Evolutionary conservation across 2,888 invertebrate genomes (phyloP), one percentile per base, ranked within the genome.

Genomic region (Elysia crispata): DNA sequence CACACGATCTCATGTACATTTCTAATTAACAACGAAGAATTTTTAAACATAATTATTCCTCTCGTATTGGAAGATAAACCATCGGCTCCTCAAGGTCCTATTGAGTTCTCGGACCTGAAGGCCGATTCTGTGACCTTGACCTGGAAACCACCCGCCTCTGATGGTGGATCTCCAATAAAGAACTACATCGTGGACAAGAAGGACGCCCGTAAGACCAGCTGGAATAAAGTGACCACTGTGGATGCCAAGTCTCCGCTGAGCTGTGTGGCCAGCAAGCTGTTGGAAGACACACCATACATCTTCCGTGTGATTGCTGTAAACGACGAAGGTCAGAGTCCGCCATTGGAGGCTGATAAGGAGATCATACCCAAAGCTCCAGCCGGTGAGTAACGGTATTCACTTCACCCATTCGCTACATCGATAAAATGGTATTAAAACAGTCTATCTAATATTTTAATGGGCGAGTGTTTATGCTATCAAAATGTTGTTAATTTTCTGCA

Each of bases 241-340:
- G 83, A 84, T 31, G 69, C 83, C 20, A 49, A 83, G 50, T 73
- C 74, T 1, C 41, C 41, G 41, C 74, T 81, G 28, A 81, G 80
- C 20, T 78, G 77, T 82, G 83, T 77, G 49, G 86, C 88, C 3
- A 83, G 75, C 25, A 81, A 95, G 91, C 93, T 97, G 80, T 94
- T 95, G 86, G 95, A 96, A 90, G 95, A 96, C 89, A 94, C 94
- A 33, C 95, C 96, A 88, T 98, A 97, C 90, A 94, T 95, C 93
- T 97, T 97, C 94, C 94, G 97, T 84, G 95, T 98, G 23, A 95
- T 95, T 88, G 97, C 97, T 1, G 95, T 95, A 86, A 98, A 98
- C 92, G 95, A 96, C 11, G 94, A 96, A 81, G 97, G 97, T 72
- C 81, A 86, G 70, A 96, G 97, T 69, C 96, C 96, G 85, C 95